Evolutionary conservation across 2,888 invertebrate genomes (phyloP), one percentile per base, ranked within the genome.

Genomic region (Calliopum simillimum): DNA sequence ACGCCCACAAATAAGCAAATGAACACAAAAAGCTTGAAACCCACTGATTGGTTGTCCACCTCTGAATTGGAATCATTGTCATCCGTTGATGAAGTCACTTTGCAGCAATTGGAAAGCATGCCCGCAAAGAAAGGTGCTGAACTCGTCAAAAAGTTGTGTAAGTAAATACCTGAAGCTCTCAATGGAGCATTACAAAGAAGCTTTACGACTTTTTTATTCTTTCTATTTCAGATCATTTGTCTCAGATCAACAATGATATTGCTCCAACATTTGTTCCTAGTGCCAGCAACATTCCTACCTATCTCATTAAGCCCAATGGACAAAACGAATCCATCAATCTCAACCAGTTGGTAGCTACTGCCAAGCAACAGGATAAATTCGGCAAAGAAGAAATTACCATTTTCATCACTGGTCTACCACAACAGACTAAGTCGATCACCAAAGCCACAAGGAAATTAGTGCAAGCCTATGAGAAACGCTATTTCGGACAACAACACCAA

Each of bases 341-440:
- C 67, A 79, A 80, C 71, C 77, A 74, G 51, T 69, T 84, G 33
- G 79, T 78, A 12, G 63, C 75, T 56, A 73, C 71, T 1, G 77
- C 76, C 44, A 80, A 78, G 51, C 76, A 78, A 41, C 76, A 79
- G 55, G 61, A 74, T 3, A 75, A 79, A 63, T 80, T 84, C 58
- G 82, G 79, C 63, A 71, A 79, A 44, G 79, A 84, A 13, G 85
- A 85, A 71, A 78, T 84, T 0, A 84, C 85, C 73, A 78, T 84
- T 59, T 80, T 80, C 74, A 79, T 84, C n/a, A 79, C 83, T 62
- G 84, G 84, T 23, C 58, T 82, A 49, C 82, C 83, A 65, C 73
- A 78, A 47, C 71, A 59, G 33, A 78, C 74, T 73, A 70, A 71
- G 67, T 72, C 78, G 2, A 78, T 77, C 12, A 70, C 71, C 23